Evolutionary conservation across 2,888 invertebrate genomes (phyloP).

Genomic region (Tachina lurida): DNA sequence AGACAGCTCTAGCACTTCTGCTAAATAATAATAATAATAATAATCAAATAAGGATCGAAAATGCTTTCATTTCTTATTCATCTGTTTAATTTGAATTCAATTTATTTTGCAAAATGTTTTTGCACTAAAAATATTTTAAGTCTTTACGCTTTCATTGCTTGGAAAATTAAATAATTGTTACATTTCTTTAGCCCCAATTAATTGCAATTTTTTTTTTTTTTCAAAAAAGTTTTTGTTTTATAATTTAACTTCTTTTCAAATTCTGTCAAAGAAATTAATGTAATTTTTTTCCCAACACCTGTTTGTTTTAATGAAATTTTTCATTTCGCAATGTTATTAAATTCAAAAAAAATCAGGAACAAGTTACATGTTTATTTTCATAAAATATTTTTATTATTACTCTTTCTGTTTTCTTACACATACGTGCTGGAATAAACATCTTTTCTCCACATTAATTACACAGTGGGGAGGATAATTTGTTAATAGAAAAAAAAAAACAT

Average conservation of each 20-base stretch:
- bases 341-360: not conserved
- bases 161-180: not conserved
- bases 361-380: slow-evolving; percentile 30
- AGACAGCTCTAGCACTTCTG: not conserved
- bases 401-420: not conserved
- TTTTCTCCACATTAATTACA: not conserved
- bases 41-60: not conserved
- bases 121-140: not conserved
- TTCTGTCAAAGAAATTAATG: slow-evolving; percentile 63
- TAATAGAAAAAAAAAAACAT: no score
- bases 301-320: slow-evolving; percentile 60
- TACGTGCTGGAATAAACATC: not conserved
- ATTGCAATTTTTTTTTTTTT: not conserved
- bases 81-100: not conserved
- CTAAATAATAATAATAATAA: not conserved
- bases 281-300: slow-evolving; percentile 56
- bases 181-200: not conserved
- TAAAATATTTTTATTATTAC: slow-evolving; percentile 37
- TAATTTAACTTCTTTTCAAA: slow-evolving; percentile 18
- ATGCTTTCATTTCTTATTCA: not conserved
- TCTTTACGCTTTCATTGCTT: not conserved
- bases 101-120: not conserved
- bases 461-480: not conserved
- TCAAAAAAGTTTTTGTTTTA: not conserved
- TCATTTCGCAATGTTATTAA: slow-evolving; percentile 13